phyloP scores from a whole-genome alignment of 2,113 vertebrate genomes.

The Podarcis raffonei region DNA sequence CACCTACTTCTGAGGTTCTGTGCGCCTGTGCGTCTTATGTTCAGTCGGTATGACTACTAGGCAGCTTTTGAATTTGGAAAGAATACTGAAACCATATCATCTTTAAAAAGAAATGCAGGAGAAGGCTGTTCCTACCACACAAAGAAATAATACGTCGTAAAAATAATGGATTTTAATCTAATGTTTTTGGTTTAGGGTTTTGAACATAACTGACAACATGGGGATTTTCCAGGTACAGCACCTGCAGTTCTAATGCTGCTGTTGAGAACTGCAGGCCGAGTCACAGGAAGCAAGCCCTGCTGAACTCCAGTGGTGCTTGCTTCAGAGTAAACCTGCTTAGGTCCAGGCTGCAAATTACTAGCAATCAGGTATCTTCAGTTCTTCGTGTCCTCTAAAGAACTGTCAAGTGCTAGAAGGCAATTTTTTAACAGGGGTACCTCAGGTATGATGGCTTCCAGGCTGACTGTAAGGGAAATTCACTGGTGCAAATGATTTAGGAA shows the following conservation, averaged over 20 bases:
- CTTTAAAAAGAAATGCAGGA: constrained; percentile 17
- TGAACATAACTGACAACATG: constrained; percentile 49
- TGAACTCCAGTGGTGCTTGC: neutral
- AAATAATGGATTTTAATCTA: constrained; percentile 35
- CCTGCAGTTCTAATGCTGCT: constrained; percentile 30
- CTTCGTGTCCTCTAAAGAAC: constrained; percentile 41
- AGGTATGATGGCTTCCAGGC: neutral
- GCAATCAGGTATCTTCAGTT: constrained; percentile 27
- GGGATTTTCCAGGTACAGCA: constrained; percentile 36
- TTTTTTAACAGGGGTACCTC: constrained; percentile 15
- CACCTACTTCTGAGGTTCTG: constrained; percentile 33
- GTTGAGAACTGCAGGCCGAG: neutral
- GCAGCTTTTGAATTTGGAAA: constrained; percentile 58
- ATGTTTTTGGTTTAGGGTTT: neutral
- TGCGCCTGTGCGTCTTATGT: constrained; percentile 11
- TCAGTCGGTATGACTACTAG: constrained; percentile 49
- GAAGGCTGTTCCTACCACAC: constrained; percentile 22
- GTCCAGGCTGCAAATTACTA: neutral
- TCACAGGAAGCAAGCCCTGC: neutral
- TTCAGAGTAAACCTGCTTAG: neutral
- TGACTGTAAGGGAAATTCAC: neutral
- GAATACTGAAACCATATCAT: constrained; percentile 36
- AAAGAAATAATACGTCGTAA: constrained; percentile 16
- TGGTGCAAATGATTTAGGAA: constrained; percentile 25
- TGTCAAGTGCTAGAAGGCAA: constrained; percentile 30